phyloP scores from a whole-genome alignment of 2,888 invertebrate species.

The Nephrotoma appendiculata region DNA sequence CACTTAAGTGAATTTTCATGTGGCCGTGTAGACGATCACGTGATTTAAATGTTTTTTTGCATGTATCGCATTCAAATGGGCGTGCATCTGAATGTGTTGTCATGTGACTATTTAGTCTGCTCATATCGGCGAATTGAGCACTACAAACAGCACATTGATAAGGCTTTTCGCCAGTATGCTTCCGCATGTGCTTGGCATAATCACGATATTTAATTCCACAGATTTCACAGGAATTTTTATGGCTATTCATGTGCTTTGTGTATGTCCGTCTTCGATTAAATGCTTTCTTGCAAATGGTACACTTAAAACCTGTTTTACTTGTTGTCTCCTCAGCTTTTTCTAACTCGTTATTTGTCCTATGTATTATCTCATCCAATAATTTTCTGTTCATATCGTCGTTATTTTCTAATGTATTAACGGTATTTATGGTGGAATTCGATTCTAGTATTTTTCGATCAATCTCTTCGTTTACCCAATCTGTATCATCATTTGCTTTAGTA shows the following conservation, averaged over 20 bases:
- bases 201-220: conserved; percentile 1
- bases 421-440: neutral
- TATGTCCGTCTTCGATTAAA: neutral
- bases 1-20: neutral
- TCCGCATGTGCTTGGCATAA: conserved; percentile 1
- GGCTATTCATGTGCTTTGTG: neutral
- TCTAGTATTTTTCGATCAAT: neutral
- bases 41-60: neutral
- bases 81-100: neutral
- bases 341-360: neutral
- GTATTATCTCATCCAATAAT: neutral
- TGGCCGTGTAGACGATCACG: neutral
- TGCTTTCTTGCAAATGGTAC: neutral
- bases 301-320: neutral
- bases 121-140: neutral
- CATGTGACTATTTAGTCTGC: conserved; percentile 3
- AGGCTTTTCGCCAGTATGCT: conserved; percentile 4
- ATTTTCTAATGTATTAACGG: neutral
- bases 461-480: neutral
- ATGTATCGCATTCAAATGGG: neutral
- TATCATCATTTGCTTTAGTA: neutral
- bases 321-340: neutral
- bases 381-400: neutral
- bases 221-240: neutral
- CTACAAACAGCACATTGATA: conserved; percentile 2